These are phyloP conservation scores for Pantherophis alleghaniensis DNA, from an alignment of 2,797 vertebrate species.

Conservation along the genomic window DNA sequence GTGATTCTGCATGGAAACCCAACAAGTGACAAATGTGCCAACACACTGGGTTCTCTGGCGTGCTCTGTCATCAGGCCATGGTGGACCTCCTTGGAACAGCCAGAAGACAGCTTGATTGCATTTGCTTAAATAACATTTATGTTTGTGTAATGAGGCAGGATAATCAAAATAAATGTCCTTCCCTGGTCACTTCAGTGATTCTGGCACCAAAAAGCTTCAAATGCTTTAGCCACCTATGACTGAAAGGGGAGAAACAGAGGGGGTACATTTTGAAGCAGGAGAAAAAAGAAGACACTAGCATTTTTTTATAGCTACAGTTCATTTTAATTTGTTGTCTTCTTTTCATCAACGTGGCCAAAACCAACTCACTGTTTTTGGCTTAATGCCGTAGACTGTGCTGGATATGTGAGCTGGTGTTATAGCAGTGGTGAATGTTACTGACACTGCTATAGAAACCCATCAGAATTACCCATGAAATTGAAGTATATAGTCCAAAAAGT, in stretches of 20 bases:
- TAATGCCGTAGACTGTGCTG: neutral
- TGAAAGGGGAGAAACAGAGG: neutral
- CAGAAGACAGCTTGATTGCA: conserved; percentile 11
- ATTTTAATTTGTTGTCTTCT: neutral
- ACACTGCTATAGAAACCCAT: neutral
- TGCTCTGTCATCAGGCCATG: neutral
- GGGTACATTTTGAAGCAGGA: fast-evolving
- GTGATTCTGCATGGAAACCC: neutral
- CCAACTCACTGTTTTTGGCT: neutral
- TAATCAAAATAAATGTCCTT: conserved; percentile 21
- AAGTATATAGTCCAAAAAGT: neutral
- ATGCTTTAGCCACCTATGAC: neutral
- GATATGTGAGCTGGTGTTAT: neutral
- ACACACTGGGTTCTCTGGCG: neutral
- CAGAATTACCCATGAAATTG: neutral
- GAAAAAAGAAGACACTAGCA: neutral
- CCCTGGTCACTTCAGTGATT: neutral
- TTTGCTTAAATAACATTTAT: conserved; percentile 14
- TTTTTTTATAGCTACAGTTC: neutral
- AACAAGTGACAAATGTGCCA: neutral
- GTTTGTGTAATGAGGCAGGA: conserved; percentile 20
- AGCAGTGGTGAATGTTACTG: neutral
- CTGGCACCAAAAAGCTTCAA: neutral
- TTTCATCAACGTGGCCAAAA: neutral
- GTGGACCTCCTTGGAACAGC: neutral